Evolutionary conservation across 1,140 invertebrate genomes (phyloP).

Genomic region (Drosophila mayri): DNA sequence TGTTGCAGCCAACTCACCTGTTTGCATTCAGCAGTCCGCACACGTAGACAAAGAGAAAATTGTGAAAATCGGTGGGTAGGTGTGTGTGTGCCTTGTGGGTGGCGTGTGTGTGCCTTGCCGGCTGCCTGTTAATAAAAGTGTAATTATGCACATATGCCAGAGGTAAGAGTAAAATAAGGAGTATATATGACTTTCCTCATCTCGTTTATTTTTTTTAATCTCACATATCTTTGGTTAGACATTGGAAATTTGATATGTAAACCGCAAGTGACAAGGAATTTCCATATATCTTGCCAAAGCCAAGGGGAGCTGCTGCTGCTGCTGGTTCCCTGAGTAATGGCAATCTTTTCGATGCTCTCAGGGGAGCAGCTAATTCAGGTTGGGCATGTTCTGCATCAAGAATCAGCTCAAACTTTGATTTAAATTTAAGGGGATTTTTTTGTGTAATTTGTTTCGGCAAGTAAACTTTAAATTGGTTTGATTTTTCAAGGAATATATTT

Average conservation of each 20-base stretch:
- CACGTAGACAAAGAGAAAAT: conserved; percentile 52
- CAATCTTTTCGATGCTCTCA: conserved; percentile 14
- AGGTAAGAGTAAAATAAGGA: conserved; percentile 12
- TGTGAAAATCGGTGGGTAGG: conserved; percentile 2
- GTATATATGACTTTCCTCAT: not conserved
- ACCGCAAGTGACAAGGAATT: conserved; percentile 57
- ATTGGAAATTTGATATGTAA: conserved; percentile 64
- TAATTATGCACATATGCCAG: conserved; percentile 73
- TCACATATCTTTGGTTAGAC: conserved; percentile 72
- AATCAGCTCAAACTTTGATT: not conserved
- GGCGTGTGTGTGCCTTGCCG: conserved; percentile 12
- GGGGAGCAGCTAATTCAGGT: not conserved
- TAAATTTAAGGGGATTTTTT: not conserved
- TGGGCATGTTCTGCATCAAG: conserved; percentile 5
- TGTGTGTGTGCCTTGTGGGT: conserved; percentile 25
- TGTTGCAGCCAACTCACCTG: conserved; percentile 56
- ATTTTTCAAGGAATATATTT: not conserved
- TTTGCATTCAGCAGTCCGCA: conserved; percentile 74
- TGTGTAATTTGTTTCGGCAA: not conserved
- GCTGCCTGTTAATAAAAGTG: conserved; percentile 75
- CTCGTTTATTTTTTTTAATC: conserved; percentile 25
- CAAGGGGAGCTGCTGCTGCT: not conserved
- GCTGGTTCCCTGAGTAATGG: not conserved
- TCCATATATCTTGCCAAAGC: not conserved
- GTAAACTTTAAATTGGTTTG: not conserved